phyloP scores from a whole-genome alignment of 64 coral and sea anemone species.

The Montipora sp. region DNA sequence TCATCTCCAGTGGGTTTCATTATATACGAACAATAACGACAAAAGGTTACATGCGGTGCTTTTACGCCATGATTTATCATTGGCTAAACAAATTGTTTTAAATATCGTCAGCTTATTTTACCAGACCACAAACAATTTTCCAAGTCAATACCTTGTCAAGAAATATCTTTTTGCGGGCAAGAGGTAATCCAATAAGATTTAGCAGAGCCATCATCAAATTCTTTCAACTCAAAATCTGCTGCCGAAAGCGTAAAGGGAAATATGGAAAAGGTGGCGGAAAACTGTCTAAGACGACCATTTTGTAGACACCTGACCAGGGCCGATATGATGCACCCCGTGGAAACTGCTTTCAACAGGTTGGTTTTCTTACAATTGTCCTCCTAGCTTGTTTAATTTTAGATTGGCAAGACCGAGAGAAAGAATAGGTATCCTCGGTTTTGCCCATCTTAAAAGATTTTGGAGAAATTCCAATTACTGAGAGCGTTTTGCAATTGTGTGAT shows the following conservation, averaged over 20 bases:
- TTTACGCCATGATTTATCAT: neutral
- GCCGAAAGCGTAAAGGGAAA: neutral
- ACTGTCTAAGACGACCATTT: too few relatives aligned
- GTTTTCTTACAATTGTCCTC: too few relatives aligned
- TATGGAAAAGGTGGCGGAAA: too few relatives aligned
- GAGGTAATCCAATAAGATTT: constrained; percentile 44
- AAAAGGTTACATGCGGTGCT: neutral
- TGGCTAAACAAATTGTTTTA: neutral
- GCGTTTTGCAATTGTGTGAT: too few relatives aligned
- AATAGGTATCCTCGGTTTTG: too few relatives aligned
- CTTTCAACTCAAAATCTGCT: neutral
- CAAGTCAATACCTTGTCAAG: constrained; percentile 31
- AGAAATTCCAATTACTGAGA: too few relatives aligned
- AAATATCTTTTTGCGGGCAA: constrained; percentile 29
- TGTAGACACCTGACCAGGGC: too few relatives aligned
- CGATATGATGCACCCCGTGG: too few relatives aligned
- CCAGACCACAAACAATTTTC: constrained; percentile 37
- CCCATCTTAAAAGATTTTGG: too few relatives aligned
- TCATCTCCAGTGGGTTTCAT: neutral
- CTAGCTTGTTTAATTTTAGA: too few relatives aligned
- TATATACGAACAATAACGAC: neutral
- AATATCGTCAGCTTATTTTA: neutral
- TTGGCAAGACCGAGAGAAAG: too few relatives aligned
- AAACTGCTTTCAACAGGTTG: too few relatives aligned
- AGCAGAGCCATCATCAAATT: constrained; percentile 8